Percentiles rank a stretch among this genome's conserved stretches.
phyloP scores from a whole-genome alignment of 2,113 vertebrate genomes.

The Falcunculus frontatus region DNA sequence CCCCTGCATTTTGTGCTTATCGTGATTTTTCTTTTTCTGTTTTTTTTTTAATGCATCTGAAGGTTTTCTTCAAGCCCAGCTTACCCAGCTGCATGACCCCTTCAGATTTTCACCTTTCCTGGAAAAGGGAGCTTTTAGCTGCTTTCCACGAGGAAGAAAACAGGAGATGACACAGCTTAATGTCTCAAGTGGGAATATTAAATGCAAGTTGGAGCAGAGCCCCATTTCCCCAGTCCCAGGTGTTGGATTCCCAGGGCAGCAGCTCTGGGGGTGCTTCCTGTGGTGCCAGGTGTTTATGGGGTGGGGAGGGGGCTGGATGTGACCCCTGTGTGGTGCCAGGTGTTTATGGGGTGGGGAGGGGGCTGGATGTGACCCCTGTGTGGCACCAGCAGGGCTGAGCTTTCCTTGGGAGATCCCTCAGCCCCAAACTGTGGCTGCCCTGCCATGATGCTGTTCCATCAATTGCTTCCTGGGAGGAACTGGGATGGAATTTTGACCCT shows the following conservation, averaged over 20 bases:
- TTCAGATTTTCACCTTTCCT: not conserved
- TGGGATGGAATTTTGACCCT: not conserved
- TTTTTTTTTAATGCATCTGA: not conserved
- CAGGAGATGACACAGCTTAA: not conserved
- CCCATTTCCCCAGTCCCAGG: rapidly evolving
- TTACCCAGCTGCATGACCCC: not conserved
- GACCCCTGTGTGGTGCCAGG: not conserved
- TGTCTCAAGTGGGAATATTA: rapidly evolving
- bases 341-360: not conserved
- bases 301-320: not conserved
- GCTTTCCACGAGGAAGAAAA: not conserved
- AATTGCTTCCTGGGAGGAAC: rapidly evolving
- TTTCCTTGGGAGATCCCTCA: not conserved
- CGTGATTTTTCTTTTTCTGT: not conserved
- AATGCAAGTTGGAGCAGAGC: rapidly evolving
- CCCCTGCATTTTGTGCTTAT: not conserved
- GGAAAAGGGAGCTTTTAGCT: not conserved
- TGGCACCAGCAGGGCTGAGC: not conserved
- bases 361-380: not conserved
- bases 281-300: not conserved
- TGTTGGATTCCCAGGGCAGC: not conserved
- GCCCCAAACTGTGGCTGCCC: not conserved
- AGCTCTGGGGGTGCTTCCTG: not conserved
- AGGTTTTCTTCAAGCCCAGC: not conserved
- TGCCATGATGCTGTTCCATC: rapidly evolving